Evolutionary conservation across 2,797 vertebrate species (phyloP).

Genomic region (Triplophysa yarkandensis): DNA sequence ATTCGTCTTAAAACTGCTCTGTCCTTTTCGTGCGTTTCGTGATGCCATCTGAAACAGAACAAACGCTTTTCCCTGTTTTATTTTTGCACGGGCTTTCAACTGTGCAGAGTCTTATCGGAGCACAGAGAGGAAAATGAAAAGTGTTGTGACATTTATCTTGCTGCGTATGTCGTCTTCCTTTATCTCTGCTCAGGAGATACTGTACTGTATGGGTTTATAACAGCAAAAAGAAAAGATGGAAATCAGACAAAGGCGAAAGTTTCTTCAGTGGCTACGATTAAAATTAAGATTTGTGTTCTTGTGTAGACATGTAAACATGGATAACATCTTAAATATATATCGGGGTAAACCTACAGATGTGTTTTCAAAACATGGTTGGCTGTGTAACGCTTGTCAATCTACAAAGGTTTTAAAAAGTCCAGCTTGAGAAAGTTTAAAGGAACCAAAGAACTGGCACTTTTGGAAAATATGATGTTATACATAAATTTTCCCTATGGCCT

Average conservation of each 20-base stretch:
- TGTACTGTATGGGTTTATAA: constrained; percentile 54
- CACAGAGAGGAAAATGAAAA: constrained; percentile 55
- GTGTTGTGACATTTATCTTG: constrained; percentile 71
- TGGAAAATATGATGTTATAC: background rate
- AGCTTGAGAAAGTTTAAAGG: background rate
- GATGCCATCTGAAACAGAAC: constrained; percentile 72
- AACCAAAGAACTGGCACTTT: background rate
- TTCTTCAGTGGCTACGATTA: background rate
- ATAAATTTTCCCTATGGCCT: too few species aligned
- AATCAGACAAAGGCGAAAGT: constrained; percentile 28
- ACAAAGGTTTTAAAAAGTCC: too few species aligned
- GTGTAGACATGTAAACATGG: background rate
- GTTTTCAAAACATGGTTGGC: background rate
- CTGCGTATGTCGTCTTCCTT: constrained; percentile 48
- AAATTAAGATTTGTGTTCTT: background rate
- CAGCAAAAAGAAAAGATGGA: constrained; percentile 47
- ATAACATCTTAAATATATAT: background rate
- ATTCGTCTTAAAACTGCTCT: constrained; percentile 58
- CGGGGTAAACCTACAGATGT: background rate
- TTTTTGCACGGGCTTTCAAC: constrained; percentile 73
- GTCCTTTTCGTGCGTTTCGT: constrained; percentile 60
- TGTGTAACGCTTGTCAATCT: background rate
- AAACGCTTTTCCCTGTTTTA: constrained; percentile 67
- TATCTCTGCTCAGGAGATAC: constrained; percentile 46
- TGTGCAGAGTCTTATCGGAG: constrained; percentile 68